Evolutionary conservation across 2,113 vertebrate species (phyloP), one percentile per base, ranked within the genome.

Genomic region (Ageneiosus marmoratus): DNA sequence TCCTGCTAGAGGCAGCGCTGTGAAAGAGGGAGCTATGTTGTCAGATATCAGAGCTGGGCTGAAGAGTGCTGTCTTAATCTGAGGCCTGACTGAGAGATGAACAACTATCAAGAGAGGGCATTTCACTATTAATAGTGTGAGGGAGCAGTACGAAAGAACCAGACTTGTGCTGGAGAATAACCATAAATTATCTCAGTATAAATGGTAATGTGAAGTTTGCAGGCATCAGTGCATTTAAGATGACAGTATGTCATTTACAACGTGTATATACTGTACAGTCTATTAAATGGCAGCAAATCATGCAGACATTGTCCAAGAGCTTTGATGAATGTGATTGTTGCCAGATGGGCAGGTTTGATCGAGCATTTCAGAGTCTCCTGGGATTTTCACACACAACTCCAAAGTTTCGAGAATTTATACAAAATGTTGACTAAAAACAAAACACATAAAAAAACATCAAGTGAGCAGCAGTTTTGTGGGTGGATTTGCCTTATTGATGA

Each of bases 11-110:
- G 60, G n/a, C 69, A 80, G 83, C 20, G 24, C 72, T 60, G 32
- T 44, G 27, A 81, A 46, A 46, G 48, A 58, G 7, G 63, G 48
- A 83, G 63, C 22, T 32, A 77, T 83, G 83, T 50, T 13, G 58
- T 77, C 44, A 88, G 80, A 86, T 84, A 79, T 86, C 51, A 86
- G 78, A 79, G 56, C 79, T 77, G n/a, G 34, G 73, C 63, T 56
- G 53, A 83, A 50, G 74, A 55, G 62, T 41, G 29, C 73, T 20
- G 60, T 76, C n/a, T 62, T 73, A 13, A 50, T 72, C 41, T 77
- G 32, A 77, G n/a, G 60, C 76, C 58, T 55, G 76, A 76, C 63
- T 83, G 46, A 72, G 22, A 77, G 78, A 81, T 62, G 78, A 50
- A 50, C 7, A 48, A 62, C 44, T 79, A 78, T 82, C 44, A 58